These are phyloP conservation scores for Drosophila santomea DNA, from an alignment of 1,140 invertebrate genomes.

Conservation along the genomic window DNA sequence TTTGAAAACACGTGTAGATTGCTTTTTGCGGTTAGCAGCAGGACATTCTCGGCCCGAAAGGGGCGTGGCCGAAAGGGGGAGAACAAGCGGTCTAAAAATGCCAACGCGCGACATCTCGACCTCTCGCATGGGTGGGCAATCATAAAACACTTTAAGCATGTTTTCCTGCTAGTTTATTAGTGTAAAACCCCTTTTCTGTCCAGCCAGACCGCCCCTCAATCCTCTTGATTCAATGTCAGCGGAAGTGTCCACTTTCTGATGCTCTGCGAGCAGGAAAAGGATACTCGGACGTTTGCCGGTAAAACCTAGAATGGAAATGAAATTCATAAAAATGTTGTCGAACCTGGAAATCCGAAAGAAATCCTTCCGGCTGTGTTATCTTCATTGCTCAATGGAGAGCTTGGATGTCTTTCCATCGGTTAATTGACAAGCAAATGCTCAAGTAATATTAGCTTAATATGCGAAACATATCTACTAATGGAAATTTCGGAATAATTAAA, in stretches of 20 bases:
- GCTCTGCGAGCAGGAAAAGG: constrained; percentile 39
- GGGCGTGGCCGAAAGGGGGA: constrained; percentile 19
- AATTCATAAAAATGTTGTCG: constrained; percentile 19
- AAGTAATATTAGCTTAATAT: neutral
- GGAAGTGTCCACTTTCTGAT: constrained; percentile 64
- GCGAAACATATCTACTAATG: constrained; percentile 21
- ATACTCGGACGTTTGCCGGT: neutral
- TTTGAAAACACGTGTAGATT: constrained; percentile 84
- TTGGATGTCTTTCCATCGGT: constrained; percentile 2
- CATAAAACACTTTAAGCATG: constrained; percentile 82
- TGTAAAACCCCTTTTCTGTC: constrained; percentile 57
- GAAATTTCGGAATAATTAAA: constrained; percentile 17
- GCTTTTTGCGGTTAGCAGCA: constrained; percentile 80
- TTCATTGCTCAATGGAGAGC: constrained; percentile 5
- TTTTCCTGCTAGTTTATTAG: constrained; percentile 82
- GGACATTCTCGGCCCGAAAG: constrained; percentile 30
- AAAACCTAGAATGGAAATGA: constrained; percentile 9
- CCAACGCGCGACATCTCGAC: constrained; percentile 67
- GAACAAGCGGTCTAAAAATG: constrained; percentile 44
- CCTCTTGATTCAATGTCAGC: constrained; percentile 77
- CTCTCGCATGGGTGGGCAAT: constrained; percentile 74
- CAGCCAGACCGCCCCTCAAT: constrained; percentile 33
- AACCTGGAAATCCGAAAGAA: constrained; percentile 11
- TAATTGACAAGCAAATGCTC: constrained; percentile 33
- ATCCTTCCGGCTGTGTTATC: constrained; percentile 20